phyloP scores from a whole-genome alignment of 2,113 vertebrate genomes.

The Gasterosteus aculeatus region DNA sequence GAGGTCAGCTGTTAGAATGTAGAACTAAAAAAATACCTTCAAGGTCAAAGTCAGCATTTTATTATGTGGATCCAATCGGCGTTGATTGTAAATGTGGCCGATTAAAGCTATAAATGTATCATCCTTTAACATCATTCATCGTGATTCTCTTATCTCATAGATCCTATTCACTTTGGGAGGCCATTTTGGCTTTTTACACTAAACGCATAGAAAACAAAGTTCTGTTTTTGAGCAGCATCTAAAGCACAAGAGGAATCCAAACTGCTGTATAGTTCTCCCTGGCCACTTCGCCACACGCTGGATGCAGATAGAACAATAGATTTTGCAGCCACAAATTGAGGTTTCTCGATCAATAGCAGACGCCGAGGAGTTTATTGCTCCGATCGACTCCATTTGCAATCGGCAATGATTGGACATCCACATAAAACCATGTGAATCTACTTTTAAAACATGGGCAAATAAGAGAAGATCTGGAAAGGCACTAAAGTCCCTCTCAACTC shows the following conservation, averaged over 20 bases:
- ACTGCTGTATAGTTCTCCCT: background rate
- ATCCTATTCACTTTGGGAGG: background rate
- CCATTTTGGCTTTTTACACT: background rate
- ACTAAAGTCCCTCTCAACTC: background rate
- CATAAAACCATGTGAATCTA: background rate
- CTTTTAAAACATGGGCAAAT: background rate
- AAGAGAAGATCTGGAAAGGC: background rate
- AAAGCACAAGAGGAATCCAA: background rate
- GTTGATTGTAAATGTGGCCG: background rate
- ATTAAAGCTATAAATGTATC: background rate
- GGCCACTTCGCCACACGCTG: background rate
- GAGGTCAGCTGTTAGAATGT: constrained; percentile 77
- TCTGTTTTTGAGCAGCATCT: background rate
- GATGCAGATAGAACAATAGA: background rate
- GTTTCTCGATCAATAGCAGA: background rate
- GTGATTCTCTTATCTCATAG: too few species aligned
- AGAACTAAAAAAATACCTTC: background rate
- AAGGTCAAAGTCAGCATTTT: background rate
- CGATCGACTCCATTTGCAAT: background rate
- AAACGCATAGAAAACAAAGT: background rate
- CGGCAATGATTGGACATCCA: background rate
- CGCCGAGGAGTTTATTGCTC: background rate
- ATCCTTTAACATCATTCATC: background rate
- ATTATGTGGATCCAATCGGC: background rate
- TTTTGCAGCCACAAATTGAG: background rate